Base-by-base conservation (phyloP, 2,797 vertebrate species). In the Salmo trutta region DNA sequence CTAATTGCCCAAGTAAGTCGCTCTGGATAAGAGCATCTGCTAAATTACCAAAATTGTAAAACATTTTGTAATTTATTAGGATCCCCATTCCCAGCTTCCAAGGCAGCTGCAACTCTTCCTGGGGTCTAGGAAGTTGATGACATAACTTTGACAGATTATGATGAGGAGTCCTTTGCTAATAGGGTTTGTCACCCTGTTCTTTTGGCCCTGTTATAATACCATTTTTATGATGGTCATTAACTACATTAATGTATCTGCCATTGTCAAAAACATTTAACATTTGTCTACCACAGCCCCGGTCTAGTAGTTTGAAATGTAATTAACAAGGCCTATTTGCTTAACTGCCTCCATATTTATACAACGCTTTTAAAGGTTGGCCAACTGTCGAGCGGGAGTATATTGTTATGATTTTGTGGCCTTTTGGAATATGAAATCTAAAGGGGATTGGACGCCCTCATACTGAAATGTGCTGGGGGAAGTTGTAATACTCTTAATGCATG, bases 41-140 rank as follows among this genome's bases (percentile, higher is more conserved):
- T 47, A 14, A 47, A 47, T 47, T 47, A 12, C 41, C 2, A 47
- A 47, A 47, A 12, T 12, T 3, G 2, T 47, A 3, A 14, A 47
- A 47, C 33, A 3, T 10, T 10, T 47, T 10, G 8, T 12, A 47
- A 14, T 47, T 47, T 14, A 47, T 47, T 47, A 47, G 41, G 41
- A 47, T 47, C 10, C 41, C 41, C 12, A 47, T 47, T 47, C 3
- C 10, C 41, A 14, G 41, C 41, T 47, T 47, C 41, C 41, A 47
- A 47, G 41, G 41, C 41, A 47, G 41, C 2, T 10, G 41, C 12
- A 47, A 47, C 41, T 65, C 62, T 65, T 14, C 5, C 41, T 47
- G 41, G 41, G 10, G 24, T 74, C 41, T 51, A 65, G 51, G 47
- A 71, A 71, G 70, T 59, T 70, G 54, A 74, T 16, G 19, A 68